Conservation (phyloP, 2,113 vertebrate species). For the Percina caprodes region DNA sequence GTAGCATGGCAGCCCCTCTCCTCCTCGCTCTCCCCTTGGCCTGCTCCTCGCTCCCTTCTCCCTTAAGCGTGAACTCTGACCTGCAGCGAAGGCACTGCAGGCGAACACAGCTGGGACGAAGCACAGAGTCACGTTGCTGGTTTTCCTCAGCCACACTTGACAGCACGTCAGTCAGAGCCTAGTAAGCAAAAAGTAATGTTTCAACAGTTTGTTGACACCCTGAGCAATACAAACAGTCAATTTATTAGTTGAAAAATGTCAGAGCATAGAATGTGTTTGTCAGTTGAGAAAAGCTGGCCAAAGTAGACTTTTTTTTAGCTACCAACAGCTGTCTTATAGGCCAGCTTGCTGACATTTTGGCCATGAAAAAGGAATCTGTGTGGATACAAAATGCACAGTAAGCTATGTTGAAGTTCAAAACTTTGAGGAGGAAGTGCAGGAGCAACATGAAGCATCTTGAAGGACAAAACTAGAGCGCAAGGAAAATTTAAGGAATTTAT, state of each 20-base stretch:
- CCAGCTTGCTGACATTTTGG: neutral
- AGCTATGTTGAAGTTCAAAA: neutral
- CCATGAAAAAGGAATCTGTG: neutral
- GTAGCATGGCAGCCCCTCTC: neutral
- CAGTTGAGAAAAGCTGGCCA: neutral
- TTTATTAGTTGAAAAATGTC: no score
- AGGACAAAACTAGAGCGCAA: neutral
- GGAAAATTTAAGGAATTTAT: neutral
- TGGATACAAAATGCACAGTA: neutral
- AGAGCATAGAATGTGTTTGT: neutral
- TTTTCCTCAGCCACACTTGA: constrained; percentile 84
- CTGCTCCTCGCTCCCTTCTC: neutral
- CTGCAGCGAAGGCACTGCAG: constrained; percentile 91
- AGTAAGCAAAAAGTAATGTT: neutral
- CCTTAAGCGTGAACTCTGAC: constrained; percentile 80
- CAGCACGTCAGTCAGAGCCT: constrained; percentile 84
- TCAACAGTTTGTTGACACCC: neutral
- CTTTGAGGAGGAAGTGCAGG: neutral
- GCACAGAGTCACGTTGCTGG: constrained; percentile 47
- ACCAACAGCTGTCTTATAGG: no score
- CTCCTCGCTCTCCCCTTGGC: constrained; percentile 6
- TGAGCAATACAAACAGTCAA: neutral
- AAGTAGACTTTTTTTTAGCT: no score
- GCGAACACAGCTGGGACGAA: constrained; percentile 43
- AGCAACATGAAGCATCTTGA: neutral